Base-by-base conservation (phyloP, 2,797 vertebrate species). In the Lateolabrax maculatus region DNA sequence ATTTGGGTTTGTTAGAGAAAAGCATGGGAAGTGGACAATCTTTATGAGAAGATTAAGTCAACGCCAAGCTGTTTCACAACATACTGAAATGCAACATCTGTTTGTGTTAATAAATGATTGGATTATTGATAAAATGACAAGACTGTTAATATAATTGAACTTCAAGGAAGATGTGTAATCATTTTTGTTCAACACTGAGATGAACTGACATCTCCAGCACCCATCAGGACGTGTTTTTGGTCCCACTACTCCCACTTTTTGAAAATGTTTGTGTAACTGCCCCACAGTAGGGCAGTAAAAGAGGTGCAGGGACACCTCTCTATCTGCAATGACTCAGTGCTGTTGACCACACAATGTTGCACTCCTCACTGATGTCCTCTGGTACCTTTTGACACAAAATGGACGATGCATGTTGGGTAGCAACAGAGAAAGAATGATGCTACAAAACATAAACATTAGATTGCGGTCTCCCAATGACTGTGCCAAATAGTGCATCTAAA, bases 251-350 rank as follows among this genome's bases (percentile, higher is more conserved):
- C 69, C 36, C 71, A 84, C 75, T 89, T 92, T 92, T 91, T 88
- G 84, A 91, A 89, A 75, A 85, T 77, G 62, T 89, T 86, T 85
- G 76, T 79, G 53, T 72, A 75, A 46, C 74, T 82, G 73, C 66
- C 70, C 53, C 69, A 70, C 66, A 63, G 23, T 65, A 46, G 64
- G 84, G 71, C 75, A 66, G 68, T 72, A 62, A 68, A 77, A 72
- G 90, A 91, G 94, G 92, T 92, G 92, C 92, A 37, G 92, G 92
- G 90, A 88, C 92, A 84, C 89, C 93, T 93, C 91, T 84, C 41
- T 31, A 71, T 85, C 78, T 70, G 49, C 71, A 71, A 25, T 63
- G 84, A 86, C 79, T 83, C 67, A 75, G 57, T 75, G 79, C 88
- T 86, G 76, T 80, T 83, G 55, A 81, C 72, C 79, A 87, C 83